Evolutionary conservation across 2,888 invertebrate species (phyloP), one percentile per base, ranked within the genome.

Genomic region (Drosophila paracracens): DNA sequence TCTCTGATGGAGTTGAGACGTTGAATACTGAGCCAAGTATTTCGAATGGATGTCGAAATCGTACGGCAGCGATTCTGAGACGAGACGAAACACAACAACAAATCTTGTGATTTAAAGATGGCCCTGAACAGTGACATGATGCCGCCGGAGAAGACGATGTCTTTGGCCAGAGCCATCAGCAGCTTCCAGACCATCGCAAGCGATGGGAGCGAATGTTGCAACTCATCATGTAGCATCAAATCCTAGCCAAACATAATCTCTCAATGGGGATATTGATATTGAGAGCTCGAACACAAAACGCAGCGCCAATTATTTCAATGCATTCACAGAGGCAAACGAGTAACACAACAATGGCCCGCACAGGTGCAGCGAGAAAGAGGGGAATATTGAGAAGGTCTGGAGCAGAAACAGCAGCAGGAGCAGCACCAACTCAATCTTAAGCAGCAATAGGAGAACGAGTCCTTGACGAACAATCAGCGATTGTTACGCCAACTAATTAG

Each of bases 351-450:
- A 74, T 50, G 70, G 36, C 0, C 40, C 43, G 46, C 80, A 75
- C 18, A 29, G 38, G 57, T 57, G 76, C 68, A 76, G 68, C 50
- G 80, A 79, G 27, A 74, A 66, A 16, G 78, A 81, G 27, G 81
- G 76, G 27, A 78, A 57, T 25, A 13, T 27, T 0, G 31, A 69
- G 25, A 11, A 57, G n/a, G 62, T 10, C 16, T 31, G 11, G 2
- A 46, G 16, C 40, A 53, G 18, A 16, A 27, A 13, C 27, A 35
- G 36, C 48, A 53, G 18, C 21, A 36, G 18, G 18, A 33, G 38
- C 58, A 43, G 29, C 16, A 29, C 21, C 46, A 31, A 4, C 29
- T 29, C 7, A 38, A 29, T 21, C 38, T 7, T 13, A 18, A 67
- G 13, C 38, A 54, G 18, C 64, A 33, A n/a, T 29, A 10, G 5